Conservation (phyloP, 2,797 vertebrate genomes). For the Myripristis jacobus region DNA sequence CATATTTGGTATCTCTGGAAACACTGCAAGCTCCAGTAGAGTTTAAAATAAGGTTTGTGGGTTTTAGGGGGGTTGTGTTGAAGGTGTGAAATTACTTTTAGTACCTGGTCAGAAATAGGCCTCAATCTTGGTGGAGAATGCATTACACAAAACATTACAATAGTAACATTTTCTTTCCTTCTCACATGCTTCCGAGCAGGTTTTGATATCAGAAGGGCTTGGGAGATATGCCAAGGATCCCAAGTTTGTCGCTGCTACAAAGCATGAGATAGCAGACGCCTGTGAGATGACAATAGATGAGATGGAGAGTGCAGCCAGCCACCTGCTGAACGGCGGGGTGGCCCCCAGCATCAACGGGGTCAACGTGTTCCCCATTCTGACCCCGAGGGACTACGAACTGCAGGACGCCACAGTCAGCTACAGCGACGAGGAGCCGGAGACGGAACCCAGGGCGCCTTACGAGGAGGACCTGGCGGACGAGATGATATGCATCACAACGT, state of each 20-base stretch:
- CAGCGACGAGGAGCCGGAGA: slow-evolving; percentile 95
- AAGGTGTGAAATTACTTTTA: too few species aligned
- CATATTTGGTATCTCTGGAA: too few species aligned
- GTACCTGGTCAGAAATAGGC: not conserved
- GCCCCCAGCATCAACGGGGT: slow-evolving; percentile 87
- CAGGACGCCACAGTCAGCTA: slow-evolving; percentile 94
- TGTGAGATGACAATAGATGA: slow-evolving; percentile 99
- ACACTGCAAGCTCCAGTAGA: too few species aligned
- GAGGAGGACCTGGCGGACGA: slow-evolving; percentile 99
- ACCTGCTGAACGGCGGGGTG: slow-evolving; percentile 91
- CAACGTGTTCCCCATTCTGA: slow-evolving; percentile 86
- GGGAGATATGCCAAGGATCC: slow-evolving; percentile 97
- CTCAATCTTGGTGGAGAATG: not conserved
- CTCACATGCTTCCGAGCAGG: slow-evolving; percentile 79
- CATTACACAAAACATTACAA: not conserved
- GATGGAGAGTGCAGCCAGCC: slow-evolving; percentile 99
- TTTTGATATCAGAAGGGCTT: slow-evolving; percentile 98
- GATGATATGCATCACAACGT: slow-evolving; percentile 99
- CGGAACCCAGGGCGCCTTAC: slow-evolving; percentile 82
- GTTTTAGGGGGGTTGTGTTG: too few species aligned
- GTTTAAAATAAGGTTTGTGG: too few species aligned
- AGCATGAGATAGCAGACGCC: slow-evolving; percentile 97
- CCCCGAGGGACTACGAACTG: slow-evolving; percentile 90
- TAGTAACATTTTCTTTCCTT: slow-evolving; percentile 24
- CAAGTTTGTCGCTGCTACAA: slow-evolving; percentile 97